A percentile compares a stretch with the other conserved stretches of the same genome.
phyloP scores from a whole-genome alignment of 2,113 vertebrate species.

The Eubucco bourcierii region DNA sequence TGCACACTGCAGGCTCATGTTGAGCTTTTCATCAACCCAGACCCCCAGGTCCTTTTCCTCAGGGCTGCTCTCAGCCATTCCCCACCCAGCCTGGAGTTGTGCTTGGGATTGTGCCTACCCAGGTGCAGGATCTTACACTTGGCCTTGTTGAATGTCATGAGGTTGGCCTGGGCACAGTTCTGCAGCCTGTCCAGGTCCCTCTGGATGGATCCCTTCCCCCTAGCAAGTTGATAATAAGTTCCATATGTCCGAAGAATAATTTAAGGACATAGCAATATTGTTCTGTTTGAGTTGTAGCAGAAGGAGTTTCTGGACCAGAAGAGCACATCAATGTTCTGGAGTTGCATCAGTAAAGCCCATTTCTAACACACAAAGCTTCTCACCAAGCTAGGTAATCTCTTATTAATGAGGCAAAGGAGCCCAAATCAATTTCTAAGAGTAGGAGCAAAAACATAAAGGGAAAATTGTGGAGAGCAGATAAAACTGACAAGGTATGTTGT shows the following conservation, averaged over 20 bases:
- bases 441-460: neutral
- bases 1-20: too few relatives aligned
- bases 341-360: neutral
- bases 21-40: too few relatives aligned
- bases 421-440: neutral
- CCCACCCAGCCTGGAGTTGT: too few relatives aligned
- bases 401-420: constrained; percentile 19
- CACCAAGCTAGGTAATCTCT: neutral
- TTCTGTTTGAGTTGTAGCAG: constrained; percentile 1
- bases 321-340: neutral
- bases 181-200: too few relatives aligned
- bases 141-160: too few relatives aligned
- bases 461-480: constrained; percentile 26
- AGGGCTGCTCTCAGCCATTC: too few relatives aligned
- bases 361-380: neutral
- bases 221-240: neutral
- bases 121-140: too few relatives aligned
- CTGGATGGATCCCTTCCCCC: too few relatives aligned
- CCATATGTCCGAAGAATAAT: neutral
- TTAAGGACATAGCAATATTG: neutral
- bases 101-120: too few relatives aligned
- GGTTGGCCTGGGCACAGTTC: too few relatives aligned
- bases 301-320: neutral
- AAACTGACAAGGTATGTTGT: constrained; percentile 17
- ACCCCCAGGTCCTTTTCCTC: too few relatives aligned